phyloP scores from a whole-genome alignment of 2,113 vertebrate genomes.

The Cygnus atratus region DNA sequence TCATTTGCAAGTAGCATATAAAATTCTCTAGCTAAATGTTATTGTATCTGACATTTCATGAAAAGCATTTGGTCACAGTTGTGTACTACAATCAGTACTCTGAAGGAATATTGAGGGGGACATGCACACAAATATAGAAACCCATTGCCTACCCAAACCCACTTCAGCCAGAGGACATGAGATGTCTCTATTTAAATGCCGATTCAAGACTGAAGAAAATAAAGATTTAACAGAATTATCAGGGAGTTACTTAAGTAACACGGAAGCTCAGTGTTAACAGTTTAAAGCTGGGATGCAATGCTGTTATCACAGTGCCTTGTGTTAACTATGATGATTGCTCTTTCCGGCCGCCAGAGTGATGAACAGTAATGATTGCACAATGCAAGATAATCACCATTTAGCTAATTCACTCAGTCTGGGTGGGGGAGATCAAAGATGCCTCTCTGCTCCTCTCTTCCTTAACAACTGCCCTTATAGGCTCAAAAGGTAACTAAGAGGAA shows the following conservation, averaged over 20 bases:
- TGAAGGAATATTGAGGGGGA: not conserved
- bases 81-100: not conserved
- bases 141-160: not conserved
- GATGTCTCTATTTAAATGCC: not conserved
- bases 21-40: not conserved
- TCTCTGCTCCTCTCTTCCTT: not conserved
- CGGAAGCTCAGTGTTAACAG: not conserved
- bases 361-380: constrained; percentile 8
- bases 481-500: not conserved
- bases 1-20: not conserved
- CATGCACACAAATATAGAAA: not conserved
- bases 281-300: constrained; percentile 23
- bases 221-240: constrained; percentile 21
- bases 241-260: constrained; percentile 25
- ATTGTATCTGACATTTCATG: not conserved
- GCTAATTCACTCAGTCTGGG: constrained; percentile 27
- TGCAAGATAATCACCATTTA: not conserved
- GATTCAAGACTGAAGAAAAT: constrained; percentile 10
- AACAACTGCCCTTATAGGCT: not conserved
- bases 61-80: not conserved
- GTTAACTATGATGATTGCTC: constrained; percentile 54
- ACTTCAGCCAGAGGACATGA: not conserved
- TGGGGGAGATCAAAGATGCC: constrained; percentile 28
- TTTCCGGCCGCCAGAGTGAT: constrained; percentile 29
- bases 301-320: not conserved